phyloP scores from a whole-genome alignment of 2,797 vertebrate species.

The Sebastes nivosus region DNA sequence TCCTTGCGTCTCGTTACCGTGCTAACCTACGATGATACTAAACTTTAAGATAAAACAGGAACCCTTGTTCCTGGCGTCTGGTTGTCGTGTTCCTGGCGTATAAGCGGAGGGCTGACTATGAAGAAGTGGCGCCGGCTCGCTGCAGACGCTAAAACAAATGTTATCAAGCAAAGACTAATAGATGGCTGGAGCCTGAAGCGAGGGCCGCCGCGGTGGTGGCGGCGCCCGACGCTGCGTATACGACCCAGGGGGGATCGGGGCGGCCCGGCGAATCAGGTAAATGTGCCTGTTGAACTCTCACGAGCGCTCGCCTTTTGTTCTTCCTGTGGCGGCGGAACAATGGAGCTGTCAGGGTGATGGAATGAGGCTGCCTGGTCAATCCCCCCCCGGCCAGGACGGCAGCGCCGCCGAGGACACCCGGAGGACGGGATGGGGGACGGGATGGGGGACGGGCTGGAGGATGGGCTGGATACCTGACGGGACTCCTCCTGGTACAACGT shows the following conservation, averaged over 20 bases:
- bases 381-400: slow-evolving; percentile 18
- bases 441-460: no score
- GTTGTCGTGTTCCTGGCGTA: background rate
- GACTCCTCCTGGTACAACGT: no score
- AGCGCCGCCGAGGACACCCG: slow-evolving; percentile 9
- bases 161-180: slow-evolving; percentile 79
- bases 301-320: slow-evolving; percentile 76
- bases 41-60: background rate
- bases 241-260: slow-evolving; percentile 44
- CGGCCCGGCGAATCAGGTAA: slow-evolving; percentile 79
- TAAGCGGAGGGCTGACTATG: slow-evolving; percentile 42
- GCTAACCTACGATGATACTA: background rate
- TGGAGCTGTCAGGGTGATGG: slow-evolving; percentile 78
- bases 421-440: no score
- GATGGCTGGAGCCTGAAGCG: slow-evolving; percentile 62
- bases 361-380: slow-evolving; percentile 62
- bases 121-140: slow-evolving; percentile 43
- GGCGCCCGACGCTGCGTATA: background rate
- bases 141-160: slow-evolving; percentile 74
- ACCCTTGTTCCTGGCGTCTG: background rate
- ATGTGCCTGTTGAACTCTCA: slow-evolving; percentile 74
- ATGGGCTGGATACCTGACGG: no score
- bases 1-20: no score
- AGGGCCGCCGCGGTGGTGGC: background rate
- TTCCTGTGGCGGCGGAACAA: slow-evolving; percentile 70